Conservation (phyloP, 1,140 invertebrate species). For the Sarcophaga bullata region DNA sequence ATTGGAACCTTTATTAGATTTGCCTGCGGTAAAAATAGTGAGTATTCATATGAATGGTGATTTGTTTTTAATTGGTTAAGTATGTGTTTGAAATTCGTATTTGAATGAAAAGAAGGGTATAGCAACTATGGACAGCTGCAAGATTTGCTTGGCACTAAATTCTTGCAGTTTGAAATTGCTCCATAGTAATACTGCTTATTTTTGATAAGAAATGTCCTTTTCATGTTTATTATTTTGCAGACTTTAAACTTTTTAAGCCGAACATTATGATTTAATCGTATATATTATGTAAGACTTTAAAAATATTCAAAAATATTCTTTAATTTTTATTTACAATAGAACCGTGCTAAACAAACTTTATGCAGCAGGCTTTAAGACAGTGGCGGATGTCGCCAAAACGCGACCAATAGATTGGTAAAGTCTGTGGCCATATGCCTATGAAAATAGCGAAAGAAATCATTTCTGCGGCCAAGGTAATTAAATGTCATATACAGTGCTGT, state of each 20-base stretch:
- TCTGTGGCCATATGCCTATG: slow-evolving; percentile 77
- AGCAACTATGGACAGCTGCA: no score
- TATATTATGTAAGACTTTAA: no score
- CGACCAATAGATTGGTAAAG: slow-evolving; percentile 72
- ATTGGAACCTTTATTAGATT: slow-evolving; percentile 82
- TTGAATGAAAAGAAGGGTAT: no score
- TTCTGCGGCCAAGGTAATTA: slow-evolving; percentile 77
- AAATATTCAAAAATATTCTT: background rate
- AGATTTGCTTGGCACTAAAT: no score
- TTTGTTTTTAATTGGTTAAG: no score
- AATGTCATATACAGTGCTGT: no score
- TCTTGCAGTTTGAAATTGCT: no score
- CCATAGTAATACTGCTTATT: no score
- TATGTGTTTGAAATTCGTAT: no score
- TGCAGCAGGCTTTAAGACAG: slow-evolving; percentile 81
- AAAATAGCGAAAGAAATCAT: slow-evolving; percentile 81
- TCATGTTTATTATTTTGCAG: no score
- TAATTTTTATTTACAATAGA: slow-evolving; percentile 63
- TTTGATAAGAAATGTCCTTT: no score
- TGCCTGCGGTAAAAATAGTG: slow-evolving; percentile 85
- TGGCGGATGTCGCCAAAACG: slow-evolving; percentile 80
- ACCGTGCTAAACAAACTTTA: slow-evolving; percentile 83
- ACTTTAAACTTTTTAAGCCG: no score
- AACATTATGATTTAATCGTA: background rate
- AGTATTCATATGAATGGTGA: slow-evolving; percentile 5